A percentile compares a stretch with the other conserved stretches of the same genome.
Conservation (phyloP, 1,140 invertebrate genomes). For the Drosophila repletoides region DNA sequence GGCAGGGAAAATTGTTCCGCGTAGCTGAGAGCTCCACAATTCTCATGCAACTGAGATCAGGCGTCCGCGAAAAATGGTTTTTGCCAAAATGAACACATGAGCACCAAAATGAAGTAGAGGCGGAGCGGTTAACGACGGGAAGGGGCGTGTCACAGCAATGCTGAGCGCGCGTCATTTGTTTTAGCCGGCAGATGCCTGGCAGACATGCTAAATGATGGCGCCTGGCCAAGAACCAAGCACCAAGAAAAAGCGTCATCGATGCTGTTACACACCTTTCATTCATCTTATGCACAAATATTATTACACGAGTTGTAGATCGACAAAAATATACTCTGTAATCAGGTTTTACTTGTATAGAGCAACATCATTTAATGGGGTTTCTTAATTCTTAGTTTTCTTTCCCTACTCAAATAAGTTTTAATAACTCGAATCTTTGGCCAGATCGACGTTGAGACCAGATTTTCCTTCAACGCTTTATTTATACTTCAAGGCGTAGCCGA, state of each 20-base stretch:
- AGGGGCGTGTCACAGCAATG: no score
- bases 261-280: conserved; percentile 19
- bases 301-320: no score
- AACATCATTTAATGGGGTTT: no score
- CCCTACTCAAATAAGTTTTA: no score
- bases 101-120: conserved; percentile 14
- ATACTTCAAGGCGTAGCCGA: no score
- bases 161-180: conserved; percentile 58
- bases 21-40: conserved; percentile 67
- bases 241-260: conserved; percentile 4
- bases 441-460: no score
- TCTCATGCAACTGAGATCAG: conserved; percentile 69
- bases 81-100: conserved; percentile 53
- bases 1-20: conserved; percentile 37
- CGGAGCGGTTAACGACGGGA: no score
- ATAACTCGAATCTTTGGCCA: no score
- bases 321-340: no score
- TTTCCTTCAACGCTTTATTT: no score
- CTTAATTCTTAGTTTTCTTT: no score
- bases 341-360: no score
- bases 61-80: conserved; percentile 76
- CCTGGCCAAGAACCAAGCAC: conserved; percentile 32
- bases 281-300: background rate
- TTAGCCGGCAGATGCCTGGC: conserved; percentile 52
- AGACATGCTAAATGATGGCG: conserved; percentile 41